Evolutionary conservation across 1,140 invertebrate species (phyloP), one percentile per base, ranked within the genome.

Genomic region (Polypedilum vanderplanki): DNA sequence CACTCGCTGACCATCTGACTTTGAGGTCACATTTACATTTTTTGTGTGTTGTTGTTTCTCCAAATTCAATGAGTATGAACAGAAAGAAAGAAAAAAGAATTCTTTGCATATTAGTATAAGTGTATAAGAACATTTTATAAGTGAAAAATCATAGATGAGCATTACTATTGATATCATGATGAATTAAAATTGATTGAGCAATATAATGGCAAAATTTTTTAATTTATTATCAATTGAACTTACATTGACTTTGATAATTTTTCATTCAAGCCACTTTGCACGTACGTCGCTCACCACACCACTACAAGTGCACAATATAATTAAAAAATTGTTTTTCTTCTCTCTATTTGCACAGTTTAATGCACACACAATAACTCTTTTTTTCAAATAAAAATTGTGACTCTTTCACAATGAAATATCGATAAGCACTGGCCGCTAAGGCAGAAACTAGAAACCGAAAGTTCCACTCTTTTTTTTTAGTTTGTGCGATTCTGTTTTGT

Each of bases 21-120:
- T 70, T 70, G 65, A 70, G 65, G 65, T 70, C 65, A 70, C 65
- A 70, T 70, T 70, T 70, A 70, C 65, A 70, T 70, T 70, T 70
- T 70, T 15, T 57, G 12, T 46, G 15, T 46, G 9, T 46, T 15
- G 10, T 46, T 15, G 46, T n/a, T 57, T 46, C 46, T 57, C 12
- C n/a, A 57, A 12, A 57, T 12, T 57, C 46, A 15, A 57, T 57
- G 46, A 57, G 12, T 57, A 3, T 41, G 9, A 46, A 46, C 15
- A 46, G 3, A 57, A 15, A 57, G 12, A 57, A 57, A 4, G 46
- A 15, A 46, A 46, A 46, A 46, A 57, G 12, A 15, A n/a, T 12
- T 57, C n/a, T 57, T 46, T 46, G 9, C 41, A 46, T 46, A 46
- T 46, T 15, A 46, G 41, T 15, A 57, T 9, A 57, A 12, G 12